phyloP scores from a whole-genome alignment of 2,113 vertebrate genomes.

The Cynoglossus semilaevis region DNA sequence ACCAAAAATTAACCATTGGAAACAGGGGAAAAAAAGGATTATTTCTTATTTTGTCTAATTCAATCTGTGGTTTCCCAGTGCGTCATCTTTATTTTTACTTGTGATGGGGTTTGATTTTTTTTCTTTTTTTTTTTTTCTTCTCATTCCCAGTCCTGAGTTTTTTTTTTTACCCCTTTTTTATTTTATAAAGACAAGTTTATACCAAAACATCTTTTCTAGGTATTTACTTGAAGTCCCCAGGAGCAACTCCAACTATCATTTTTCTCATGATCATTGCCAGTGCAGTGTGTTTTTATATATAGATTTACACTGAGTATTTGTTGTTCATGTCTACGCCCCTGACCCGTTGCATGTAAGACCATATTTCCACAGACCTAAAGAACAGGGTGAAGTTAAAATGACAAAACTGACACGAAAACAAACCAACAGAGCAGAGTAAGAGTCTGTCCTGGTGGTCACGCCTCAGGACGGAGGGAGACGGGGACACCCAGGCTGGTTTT shows the following conservation, averaged over 20 bases:
- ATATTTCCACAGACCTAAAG: too few species aligned
- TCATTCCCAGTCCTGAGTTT: constrained; percentile 10
- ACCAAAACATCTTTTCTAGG: constrained; percentile 46
- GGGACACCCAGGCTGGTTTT: too few species aligned
- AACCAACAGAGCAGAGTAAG: background rate
- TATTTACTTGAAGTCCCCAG: constrained; percentile 29
- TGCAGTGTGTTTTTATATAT: constrained; percentile 16
- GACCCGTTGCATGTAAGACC: too few species aligned
- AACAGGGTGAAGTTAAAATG: too few species aligned
- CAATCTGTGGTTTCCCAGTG: constrained; percentile 28
- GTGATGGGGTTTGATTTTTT: constrained; percentile 10
- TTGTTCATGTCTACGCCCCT: constrained; percentile 7
- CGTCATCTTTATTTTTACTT: constrained; percentile 21
- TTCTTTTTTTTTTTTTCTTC: constrained; percentile 11
- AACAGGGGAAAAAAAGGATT: too few species aligned
- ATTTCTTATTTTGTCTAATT: too few species aligned
- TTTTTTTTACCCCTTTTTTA: too few species aligned
- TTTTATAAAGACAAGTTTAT: constrained; percentile 42
- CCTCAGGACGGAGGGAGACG: too few species aligned
- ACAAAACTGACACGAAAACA: constrained; percentile 27
- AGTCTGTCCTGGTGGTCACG: too few species aligned
- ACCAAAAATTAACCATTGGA: too few species aligned
- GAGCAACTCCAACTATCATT: constrained; percentile 28
- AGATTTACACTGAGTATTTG: constrained; percentile 8
- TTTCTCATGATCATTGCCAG: constrained; percentile 38